A percentile compares a stretch with the other conserved stretches of the same genome.
Conservation (phyloP, 2,113 vertebrate genomes). For the Muntiacus muntjak region DNA sequence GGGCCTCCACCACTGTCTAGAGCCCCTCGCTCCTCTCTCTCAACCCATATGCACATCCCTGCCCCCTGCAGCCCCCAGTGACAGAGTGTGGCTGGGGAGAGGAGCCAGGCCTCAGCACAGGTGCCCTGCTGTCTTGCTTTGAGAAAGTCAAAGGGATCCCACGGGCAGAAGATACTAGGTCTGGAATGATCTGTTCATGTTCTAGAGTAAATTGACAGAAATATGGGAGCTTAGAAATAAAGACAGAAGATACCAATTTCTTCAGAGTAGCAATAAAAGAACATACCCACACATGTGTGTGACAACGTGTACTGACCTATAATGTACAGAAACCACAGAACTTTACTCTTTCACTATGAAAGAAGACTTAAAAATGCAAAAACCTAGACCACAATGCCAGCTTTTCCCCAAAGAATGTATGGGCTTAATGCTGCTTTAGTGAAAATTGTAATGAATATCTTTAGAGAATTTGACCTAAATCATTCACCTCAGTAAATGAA, state of each 20-base stretch:
- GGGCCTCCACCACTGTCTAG: not conserved
- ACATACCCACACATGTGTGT: accelerated
- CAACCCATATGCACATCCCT: not conserved
- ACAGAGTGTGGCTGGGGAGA: not conserved
- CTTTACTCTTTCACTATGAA: not conserved
- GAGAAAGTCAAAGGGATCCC: not conserved
- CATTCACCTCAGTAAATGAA: not conserved
- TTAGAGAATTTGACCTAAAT: not conserved
- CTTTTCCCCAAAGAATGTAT: not conserved
- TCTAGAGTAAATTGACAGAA: not conserved
- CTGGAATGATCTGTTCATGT: not conserved
- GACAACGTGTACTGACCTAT: not conserved
- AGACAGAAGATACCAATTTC: not conserved
- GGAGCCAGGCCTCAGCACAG: not conserved
- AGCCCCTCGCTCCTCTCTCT: not conserved
- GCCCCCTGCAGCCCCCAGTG: not conserved
- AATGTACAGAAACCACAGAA: not conserved
- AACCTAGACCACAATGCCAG: not conserved
- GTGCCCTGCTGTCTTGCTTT: not conserved
- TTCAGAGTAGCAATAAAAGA: not conserved
- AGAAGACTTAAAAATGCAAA: too few relatives aligned
- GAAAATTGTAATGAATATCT: not conserved
- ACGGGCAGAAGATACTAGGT: not conserved
- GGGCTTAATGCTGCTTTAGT: not conserved
- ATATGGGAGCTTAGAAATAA: not conserved